Base-by-base conservation (phyloP, 2,113 vertebrate species). In the Limnothrissa miodon region DNA sequence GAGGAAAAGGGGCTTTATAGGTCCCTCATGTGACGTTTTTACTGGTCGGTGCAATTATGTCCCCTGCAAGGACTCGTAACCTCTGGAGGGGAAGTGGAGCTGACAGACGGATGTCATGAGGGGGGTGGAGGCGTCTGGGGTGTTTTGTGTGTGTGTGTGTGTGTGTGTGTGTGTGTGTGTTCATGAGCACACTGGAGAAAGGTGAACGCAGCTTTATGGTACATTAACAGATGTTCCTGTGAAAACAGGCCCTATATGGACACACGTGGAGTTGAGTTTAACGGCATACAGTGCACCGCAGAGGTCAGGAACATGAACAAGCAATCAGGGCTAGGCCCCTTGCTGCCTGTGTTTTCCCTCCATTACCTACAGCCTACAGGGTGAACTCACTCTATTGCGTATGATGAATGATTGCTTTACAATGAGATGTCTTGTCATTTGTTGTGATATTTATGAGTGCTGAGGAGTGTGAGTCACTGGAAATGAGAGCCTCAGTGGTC, bases 31-130 rank as follows among this genome's bases (percentile, higher is more conserved):
- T 45, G 83, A 86, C 85, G 82, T 83, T 79, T 92, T 90, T 84
- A 90, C 62, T 84, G 84, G 79, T 45, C 81, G 33, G 45, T 36
- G 83, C 86, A 87, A 87, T 90, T 78, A 89, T 80, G 78, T 78
- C 0, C 39, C 78, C 59, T 79, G 33, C 48, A 79, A 80, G 66
- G 59, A 86, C 70, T 83, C 85, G 87, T 56, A 86, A 82, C 36
- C 66, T 39, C 48, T n/a, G 81, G 82, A 87, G 78, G 82, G 80
- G 81, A 74, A 79, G 56, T 56, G 82, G 70, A 79, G 45, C 53
- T 81, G 74, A 78, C 79, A 48, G 66, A 81, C 33, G 44, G 48
- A 29, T 62, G 15, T 13, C 25, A n/a, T 15, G 29, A 11, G 51
- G 81, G 59, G n/a, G 25, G 4, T 23, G 56, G 59, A n/a, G 59